Percentiles rank a stretch among this genome's conserved stretches.
phyloP scores from a whole-genome alignment of 2,113 vertebrate genomes.

The Hepsetus odoe region DNA sequence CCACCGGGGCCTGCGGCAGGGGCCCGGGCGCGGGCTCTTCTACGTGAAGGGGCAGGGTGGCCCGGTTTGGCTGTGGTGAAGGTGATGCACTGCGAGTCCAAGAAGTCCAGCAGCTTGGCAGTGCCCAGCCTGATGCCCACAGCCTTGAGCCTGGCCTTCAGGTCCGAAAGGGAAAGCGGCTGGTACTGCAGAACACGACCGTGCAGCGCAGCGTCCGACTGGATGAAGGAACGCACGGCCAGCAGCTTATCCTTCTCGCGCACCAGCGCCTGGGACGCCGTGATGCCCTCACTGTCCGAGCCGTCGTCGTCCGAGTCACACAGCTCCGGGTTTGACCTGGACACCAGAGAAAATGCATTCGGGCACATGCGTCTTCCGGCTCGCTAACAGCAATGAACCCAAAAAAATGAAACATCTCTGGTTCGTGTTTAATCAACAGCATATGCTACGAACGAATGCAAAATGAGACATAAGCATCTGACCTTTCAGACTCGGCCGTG shows the following conservation, averaged over 20 bases:
- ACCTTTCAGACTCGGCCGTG: constrained; percentile 77
- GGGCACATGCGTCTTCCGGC: too few relatives aligned
- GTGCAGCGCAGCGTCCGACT: constrained; percentile 77
- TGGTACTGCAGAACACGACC: constrained; percentile 84
- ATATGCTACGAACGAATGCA: too few relatives aligned
- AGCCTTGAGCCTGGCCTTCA: constrained; percentile 82
- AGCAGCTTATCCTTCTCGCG: constrained; percentile 72
- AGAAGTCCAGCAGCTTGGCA: constrained; percentile 84
- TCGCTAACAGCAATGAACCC: too few relatives aligned
- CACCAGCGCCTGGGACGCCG: constrained; percentile 77
- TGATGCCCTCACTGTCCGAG: constrained; percentile 75
- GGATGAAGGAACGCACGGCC: constrained; percentile 81
- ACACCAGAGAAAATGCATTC: background rate
- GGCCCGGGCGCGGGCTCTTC: constrained; percentile 39
- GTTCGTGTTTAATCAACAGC: too few relatives aligned
- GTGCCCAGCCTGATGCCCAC: constrained; percentile 82
- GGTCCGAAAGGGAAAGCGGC: constrained; percentile 83
- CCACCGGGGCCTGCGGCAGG: background rate
- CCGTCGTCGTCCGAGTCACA: constrained; percentile 73
- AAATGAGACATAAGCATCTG: background rate
- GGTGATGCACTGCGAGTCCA: constrained; percentile 92
- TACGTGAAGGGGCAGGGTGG: constrained; percentile 62
- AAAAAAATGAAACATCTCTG: too few relatives aligned
- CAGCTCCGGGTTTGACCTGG: constrained; percentile 76
- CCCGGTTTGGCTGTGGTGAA: constrained; percentile 85